Evolutionary conservation across 2,797 vertebrate species (phyloP).

Genomic region (Threskiornis aethiopicus): DNA sequence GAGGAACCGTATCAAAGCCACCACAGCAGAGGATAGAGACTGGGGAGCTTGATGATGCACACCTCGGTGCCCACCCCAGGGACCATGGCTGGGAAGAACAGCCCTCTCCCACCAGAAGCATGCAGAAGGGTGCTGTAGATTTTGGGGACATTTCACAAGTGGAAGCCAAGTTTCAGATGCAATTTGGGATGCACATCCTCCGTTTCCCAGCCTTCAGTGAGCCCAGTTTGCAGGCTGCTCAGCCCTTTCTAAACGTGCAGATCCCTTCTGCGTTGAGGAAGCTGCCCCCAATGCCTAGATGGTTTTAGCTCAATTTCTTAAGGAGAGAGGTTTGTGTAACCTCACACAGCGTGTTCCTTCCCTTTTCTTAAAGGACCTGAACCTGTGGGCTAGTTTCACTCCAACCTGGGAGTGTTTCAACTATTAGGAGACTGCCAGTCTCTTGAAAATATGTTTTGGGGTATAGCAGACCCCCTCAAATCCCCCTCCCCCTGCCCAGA

Average conservation of each 20-base stretch:
- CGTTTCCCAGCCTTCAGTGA: accelerated
- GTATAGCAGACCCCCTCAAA: neutral
- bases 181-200: too few species aligned
- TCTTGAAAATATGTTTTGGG: neutral
- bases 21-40: neutral
- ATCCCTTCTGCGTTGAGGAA: neutral
- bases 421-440: neutral
- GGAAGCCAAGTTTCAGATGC: neutral
- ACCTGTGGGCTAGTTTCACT: neutral
- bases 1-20: neutral
- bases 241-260: neutral
- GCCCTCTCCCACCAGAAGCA: neutral
- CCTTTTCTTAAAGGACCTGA: neutral
- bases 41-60: neutral
- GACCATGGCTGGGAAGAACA: neutral
- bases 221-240: neutral
- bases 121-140: neutral
- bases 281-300: neutral
- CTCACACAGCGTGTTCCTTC: neutral
- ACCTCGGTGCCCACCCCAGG: neutral
- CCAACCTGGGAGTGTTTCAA: neutral
- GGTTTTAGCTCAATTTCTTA: neutral
- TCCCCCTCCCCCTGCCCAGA: neutral
- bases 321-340: neutral
- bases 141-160: neutral